Evolutionary conservation across 2,113 vertebrate genomes (phyloP).

Genomic region (Chionis minor): DNA sequence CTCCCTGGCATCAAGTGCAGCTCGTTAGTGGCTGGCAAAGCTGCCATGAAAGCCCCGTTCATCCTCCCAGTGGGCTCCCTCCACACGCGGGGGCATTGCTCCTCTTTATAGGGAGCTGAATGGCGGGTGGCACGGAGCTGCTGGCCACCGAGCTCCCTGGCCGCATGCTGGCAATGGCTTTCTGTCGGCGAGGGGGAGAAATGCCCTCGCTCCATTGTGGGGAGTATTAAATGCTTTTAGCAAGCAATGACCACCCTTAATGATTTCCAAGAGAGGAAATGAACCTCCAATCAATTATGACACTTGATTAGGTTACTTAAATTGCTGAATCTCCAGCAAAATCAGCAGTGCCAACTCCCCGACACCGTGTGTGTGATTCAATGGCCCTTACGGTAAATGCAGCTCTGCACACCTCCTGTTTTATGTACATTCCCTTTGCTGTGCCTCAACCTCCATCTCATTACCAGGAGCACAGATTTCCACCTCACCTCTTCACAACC

Average conservation of each 20-base stretch:
- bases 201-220: conserved; percentile 70
- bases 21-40: conserved; percentile 74
- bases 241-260: conserved; percentile 52
- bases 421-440: neutral
- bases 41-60: conserved; percentile 61
- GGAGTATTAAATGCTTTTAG: conserved; percentile 74
- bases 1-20: conserved; percentile 75
- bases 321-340: conserved; percentile 64
- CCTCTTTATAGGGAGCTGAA: conserved; percentile 58
- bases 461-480: rapidly evolving
- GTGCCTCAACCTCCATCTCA: neutral
- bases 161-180: conserved; percentile 74
- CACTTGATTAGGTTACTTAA: conserved; percentile 72
- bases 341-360: conserved; percentile 24
- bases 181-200: conserved; percentile 66
- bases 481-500: neutral
- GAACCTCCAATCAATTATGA: conserved; percentile 73
- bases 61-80: conserved; percentile 67
- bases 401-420: conserved; percentile 13
- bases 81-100: conserved; percentile 72
- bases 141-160: neutral
- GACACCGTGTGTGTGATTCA: neutral
- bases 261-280: conserved; percentile 75
- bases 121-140: conserved; percentile 72
- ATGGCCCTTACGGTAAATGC: neutral